These are phyloP conservation scores for Mareca strepera DNA, from an alignment of 2,797 vertebrate genomes.

Conservation along the genomic window DNA sequence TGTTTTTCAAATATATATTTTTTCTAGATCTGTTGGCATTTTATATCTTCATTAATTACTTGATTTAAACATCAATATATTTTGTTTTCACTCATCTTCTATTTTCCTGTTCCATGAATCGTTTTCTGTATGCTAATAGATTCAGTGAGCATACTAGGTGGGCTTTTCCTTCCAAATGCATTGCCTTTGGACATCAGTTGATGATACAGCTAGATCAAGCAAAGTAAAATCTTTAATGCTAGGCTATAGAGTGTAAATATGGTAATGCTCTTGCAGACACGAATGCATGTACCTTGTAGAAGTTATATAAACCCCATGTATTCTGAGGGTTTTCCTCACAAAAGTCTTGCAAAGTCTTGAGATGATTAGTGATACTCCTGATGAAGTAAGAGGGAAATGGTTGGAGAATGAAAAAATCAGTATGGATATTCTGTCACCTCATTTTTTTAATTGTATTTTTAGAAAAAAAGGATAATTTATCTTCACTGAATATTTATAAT, in stretches of 20 bases:
- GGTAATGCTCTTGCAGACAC: not conserved
- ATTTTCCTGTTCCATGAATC: not conserved
- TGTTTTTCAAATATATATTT: not conserved
- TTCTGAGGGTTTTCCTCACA: not conserved
- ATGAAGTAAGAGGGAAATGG: not conserved
- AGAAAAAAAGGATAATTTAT: not conserved
- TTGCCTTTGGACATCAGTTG: not conserved
- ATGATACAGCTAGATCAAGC: not conserved
- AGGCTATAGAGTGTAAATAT: not conserved
- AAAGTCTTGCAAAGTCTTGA: not conserved
- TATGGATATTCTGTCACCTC: not conserved
- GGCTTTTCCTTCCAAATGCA: accelerated
- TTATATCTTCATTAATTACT: not conserved
- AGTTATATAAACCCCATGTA: not conserved
- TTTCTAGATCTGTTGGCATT: not conserved
- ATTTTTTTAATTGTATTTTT: not conserved
- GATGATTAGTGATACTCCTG: not conserved
- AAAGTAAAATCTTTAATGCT: not conserved
- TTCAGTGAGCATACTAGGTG: not conserved
- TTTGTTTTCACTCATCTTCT: not conserved
- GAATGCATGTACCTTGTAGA: not conserved
- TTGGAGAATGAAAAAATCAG: not conserved
- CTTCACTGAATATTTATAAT: not conserved
- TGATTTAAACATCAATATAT: not conserved
- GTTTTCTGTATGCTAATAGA: not conserved